Percentiles rank a stretch among this genome's conserved stretches.
Evolutionary conservation across 2,888 invertebrate species (phyloP).

Genomic region (Choreutis nemorana): DNA sequence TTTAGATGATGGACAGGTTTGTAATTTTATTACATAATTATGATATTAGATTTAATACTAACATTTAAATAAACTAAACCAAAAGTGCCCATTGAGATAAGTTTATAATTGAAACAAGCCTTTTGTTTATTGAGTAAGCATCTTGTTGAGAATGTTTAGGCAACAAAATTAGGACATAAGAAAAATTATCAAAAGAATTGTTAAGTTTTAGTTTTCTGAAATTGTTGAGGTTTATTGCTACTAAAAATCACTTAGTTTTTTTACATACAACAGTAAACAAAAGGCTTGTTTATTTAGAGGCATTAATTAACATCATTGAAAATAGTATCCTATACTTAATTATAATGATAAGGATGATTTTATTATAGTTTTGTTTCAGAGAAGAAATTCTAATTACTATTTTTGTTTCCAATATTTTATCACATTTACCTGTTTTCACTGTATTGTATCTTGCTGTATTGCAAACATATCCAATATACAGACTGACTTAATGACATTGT

Average conservation of each 20-base stretch:
- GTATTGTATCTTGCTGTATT: constrained; percentile 67
- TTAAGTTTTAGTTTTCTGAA: constrained; percentile 62
- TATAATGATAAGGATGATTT: constrained; percentile 62
- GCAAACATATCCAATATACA: constrained; percentile 69
- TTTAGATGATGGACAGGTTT: constrained; percentile 59
- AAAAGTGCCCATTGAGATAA: constrained; percentile 69
- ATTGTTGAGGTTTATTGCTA: constrained; percentile 59
- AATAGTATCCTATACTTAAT: constrained; percentile 57
- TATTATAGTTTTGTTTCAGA: constrained; percentile 64
- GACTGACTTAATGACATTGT: constrained; percentile 54
- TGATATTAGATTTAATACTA: constrained; percentile 61
- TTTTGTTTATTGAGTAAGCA: constrained; percentile 58
- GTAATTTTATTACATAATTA: constrained; percentile 61
- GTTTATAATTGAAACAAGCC: constrained; percentile 57
- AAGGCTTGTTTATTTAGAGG: constrained; percentile 58
- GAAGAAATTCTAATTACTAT: constrained; percentile 64
- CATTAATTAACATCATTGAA: constrained; percentile 63
- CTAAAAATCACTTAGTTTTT: constrained; percentile 45
- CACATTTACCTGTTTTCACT: constrained; percentile 63
- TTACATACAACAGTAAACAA: constrained; percentile 46
- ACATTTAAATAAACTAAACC: constrained; percentile 60
- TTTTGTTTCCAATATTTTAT: constrained; percentile 66
- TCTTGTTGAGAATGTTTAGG: constrained; percentile 61
- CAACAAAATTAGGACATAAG: constrained; percentile 61
- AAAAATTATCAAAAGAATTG: constrained; percentile 56